Conservation (phyloP, 2,113 vertebrate species). For the Uria lomvia region DNA sequence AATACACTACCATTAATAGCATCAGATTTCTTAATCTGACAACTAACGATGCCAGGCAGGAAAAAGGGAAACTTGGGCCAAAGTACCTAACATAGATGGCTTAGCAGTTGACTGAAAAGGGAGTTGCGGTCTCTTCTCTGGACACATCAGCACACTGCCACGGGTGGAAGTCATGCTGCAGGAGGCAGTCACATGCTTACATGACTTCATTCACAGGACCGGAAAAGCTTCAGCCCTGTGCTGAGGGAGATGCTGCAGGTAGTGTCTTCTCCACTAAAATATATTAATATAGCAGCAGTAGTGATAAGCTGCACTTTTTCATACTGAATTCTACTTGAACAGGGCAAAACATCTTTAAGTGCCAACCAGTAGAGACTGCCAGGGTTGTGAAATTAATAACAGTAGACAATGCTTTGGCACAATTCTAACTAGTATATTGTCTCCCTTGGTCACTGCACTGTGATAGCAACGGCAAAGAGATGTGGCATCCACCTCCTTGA, state of each 20-base stretch:
- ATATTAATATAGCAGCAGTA: neutral
- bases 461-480: neutral
- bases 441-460: neutral
- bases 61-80: neutral
- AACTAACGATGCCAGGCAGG: neutral
- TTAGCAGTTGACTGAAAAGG: neutral
- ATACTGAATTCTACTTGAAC: neutral
- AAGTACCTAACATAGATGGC: neutral
- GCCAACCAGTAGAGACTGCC: neutral
- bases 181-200: neutral
- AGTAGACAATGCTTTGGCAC: neutral
- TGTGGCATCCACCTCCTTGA: neutral
- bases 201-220: neutral
- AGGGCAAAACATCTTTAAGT: neutral
- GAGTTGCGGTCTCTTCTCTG: neutral
- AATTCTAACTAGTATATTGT: neutral
- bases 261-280: neutral
- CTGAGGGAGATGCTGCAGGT: neutral
- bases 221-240: neutral
- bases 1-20: neutral
- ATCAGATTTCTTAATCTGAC: neutral
- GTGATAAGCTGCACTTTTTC: neutral
- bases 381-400: neutral
- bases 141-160: neutral
- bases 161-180: neutral